These are phyloP conservation scores for Torymus tubicola DNA, from an alignment of 2,888 invertebrate species.

Conservation along the genomic window DNA sequence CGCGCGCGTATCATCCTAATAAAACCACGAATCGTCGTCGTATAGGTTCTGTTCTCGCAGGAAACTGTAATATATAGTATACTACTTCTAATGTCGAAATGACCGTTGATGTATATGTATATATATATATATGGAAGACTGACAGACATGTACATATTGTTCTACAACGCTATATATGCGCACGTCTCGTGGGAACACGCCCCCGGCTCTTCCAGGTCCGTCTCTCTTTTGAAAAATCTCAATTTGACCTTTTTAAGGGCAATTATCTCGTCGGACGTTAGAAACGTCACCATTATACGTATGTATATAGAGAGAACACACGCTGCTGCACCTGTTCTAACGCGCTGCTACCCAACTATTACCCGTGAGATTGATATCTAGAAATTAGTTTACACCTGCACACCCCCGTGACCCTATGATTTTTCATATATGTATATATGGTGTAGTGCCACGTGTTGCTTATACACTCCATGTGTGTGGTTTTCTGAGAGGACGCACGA, in stretches of 20 bases:
- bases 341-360: conserved; percentile 6
- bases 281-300: neutral
- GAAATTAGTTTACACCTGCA: conserved; percentile 51
- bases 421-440: conserved; percentile 2
- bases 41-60: conserved; percentile 65
- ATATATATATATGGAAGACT: conserved; percentile 49
- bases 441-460: neutral
- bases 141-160: conserved; percentile 62
- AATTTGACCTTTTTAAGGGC: conserved; percentile 44
- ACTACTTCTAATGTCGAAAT: conserved; percentile 71
- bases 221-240: conserved; percentile 46
- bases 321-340: conserved; percentile 33
- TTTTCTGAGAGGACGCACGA: no score
- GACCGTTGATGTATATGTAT: conserved; percentile 66
- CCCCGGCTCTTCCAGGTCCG: conserved; percentile 54
- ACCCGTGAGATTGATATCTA: conserved; percentile 39
- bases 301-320: neutral
- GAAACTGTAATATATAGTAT: conserved; percentile 71
- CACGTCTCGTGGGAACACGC: conserved; percentile 66
- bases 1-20: conserved; percentile 18
- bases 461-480: neutral
- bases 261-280: conserved; percentile 30
- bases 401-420: conserved; percentile 13
- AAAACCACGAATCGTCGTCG: conserved; percentile 63
- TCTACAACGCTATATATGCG: conserved; percentile 68